Evolutionary conservation across 1,140 invertebrate genomes (phyloP), one percentile per base, ranked within the genome.

Genomic region (Trachymyrmex septentrionalis): DNA sequence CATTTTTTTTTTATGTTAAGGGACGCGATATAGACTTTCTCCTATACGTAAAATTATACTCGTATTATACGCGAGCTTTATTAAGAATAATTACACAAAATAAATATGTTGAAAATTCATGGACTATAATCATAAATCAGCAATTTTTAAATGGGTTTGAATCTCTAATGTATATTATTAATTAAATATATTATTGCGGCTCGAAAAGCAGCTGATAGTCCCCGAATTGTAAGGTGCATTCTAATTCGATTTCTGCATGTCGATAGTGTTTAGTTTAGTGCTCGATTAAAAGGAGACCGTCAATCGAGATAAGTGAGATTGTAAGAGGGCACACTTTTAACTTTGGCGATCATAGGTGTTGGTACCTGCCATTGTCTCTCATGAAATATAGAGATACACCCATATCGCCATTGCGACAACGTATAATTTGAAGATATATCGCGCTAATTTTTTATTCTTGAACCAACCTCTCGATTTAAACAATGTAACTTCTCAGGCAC

Each of bases 251-350:
- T 90, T 73, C 55, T 61, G 80, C 48, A 61, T 64, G 55, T 16
- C 64, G 86, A 90, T 88, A 86, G 88, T 91, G 88, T 91, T 86
- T 34, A 34, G 90, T 59, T 90, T 88, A 69, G 67, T 85, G 67
- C 10, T 53, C 86, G 89, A 88, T 90, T 88, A 88, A 88, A 88
- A 90, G 88, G 69, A 85, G 44, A 71, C 38, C 84, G 61, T 90
- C n/a, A 87, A 88, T 91, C 87, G 89, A 86, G 90, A 91, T 91
- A 90, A 91, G 89, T 84, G 61, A 63, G 71, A 72, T 86, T 90
- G 88, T 88, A 73, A 91, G 89, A 75, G 86, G 86, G 86, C 76
- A 61, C 88, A 77, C 19, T 90, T 87, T 86, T 59, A 75, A 69
- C 38, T 69, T 63, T 57, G 88, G 59, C 72, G 55, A 78, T 59